Evolutionary conservation across 2,113 vertebrate species (phyloP).

Genomic region (Thalassarche chlororhynchos): DNA sequence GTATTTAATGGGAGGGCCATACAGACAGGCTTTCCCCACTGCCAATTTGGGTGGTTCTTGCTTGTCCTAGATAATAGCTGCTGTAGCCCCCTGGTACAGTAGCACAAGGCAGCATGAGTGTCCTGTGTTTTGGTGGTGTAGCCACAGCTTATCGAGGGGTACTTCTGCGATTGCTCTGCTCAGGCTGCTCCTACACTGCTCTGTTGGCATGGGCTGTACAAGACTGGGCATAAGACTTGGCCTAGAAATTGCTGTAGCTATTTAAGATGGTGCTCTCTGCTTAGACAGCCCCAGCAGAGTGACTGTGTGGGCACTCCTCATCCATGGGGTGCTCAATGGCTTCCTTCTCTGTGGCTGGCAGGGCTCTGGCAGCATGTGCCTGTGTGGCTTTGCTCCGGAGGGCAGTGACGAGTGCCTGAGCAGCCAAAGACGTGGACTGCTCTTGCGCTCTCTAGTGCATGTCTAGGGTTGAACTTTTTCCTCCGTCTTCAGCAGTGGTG

Average conservation of each 20-base stretch:
- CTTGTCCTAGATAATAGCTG: not conserved
- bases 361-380: not conserved
- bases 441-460: fast-evolving
- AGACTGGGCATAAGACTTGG: fast-evolving
- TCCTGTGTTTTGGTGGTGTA: not conserved
- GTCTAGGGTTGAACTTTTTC: not conserved
- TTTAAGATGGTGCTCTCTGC: not conserved
- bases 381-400: fast-evolving
- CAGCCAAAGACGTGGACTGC: not conserved
- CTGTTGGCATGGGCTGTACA: not conserved
- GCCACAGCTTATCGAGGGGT: not conserved
- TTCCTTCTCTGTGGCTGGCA: not conserved
- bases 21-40: not conserved
- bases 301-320: not conserved
- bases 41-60: not conserved
- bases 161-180: not conserved
- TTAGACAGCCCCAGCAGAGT: not conserved
- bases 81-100: not conserved
- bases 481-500: not conserved
- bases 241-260: not conserved
- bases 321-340: fast-evolving
- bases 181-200: not conserved
- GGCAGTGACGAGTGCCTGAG: not conserved
- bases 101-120: fast-evolving
- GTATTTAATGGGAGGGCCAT: not conserved